Percentiles rank a stretch among this genome's conserved stretches.
Evolutionary conservation across 2,113 vertebrate species (phyloP).

Genomic region (Elephas maximus): DNA sequence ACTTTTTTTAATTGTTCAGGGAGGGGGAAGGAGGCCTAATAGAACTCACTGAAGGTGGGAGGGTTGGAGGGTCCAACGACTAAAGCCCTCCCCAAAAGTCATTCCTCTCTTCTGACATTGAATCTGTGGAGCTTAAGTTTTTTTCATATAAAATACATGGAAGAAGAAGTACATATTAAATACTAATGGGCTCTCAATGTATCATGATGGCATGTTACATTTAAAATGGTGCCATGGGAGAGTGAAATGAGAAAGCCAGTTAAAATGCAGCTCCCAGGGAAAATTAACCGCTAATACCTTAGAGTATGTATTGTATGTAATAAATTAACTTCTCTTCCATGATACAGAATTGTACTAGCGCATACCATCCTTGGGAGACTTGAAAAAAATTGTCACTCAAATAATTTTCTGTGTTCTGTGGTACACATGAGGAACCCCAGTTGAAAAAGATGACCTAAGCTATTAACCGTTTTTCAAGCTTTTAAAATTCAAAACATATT

Average conservation of each 20-base stretch:
- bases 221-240: constrained; percentile 67
- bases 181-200: background rate
- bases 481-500: constrained; percentile 73
- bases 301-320: background rate
- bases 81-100: background rate
- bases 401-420: constrained; percentile 48
- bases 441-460: constrained; percentile 62
- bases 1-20: background rate
- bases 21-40: background rate
- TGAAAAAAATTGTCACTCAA: background rate
- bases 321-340: background rate
- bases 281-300: background rate
- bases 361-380: constrained; percentile 29
- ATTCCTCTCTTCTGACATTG: background rate
- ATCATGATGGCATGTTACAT: constrained; percentile 51
- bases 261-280: background rate
- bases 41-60: background rate
- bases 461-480: constrained; percentile 68
- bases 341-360: background rate
- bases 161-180: constrained; percentile 57
- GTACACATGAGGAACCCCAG: constrained; percentile 50
- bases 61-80: background rate
- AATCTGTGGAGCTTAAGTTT: constrained; percentile 31
- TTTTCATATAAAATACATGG: constrained; percentile 55
- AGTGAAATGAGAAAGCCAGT: constrained; percentile 46